Percentiles rank a stretch among this genome's conserved stretches.
These are phyloP conservation scores for Sinocyclocheilus anshuiensis DNA, from an alignment of 2,113 vertebrate species.

Conservation along the genomic window DNA sequence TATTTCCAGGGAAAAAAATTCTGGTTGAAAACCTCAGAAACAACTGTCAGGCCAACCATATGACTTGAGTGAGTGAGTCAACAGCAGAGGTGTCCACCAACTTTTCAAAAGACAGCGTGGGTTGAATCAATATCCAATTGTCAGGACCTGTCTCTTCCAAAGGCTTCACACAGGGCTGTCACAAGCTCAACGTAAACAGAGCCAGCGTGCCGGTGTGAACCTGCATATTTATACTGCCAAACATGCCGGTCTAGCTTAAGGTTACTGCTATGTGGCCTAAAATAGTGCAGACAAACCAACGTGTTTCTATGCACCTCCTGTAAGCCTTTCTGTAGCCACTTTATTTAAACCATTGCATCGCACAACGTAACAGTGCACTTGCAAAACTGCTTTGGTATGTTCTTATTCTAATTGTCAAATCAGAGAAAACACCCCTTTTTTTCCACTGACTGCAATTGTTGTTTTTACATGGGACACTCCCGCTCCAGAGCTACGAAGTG, in stretches of 20 bases:
- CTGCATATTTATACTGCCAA: constrained; percentile 73
- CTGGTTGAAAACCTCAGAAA: neutral
- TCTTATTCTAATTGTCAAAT: neutral
- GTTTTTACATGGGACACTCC: neutral
- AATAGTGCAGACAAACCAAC: constrained; percentile 66
- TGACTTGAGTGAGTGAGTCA: neutral
- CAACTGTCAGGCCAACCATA: neutral
- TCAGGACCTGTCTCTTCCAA: constrained; percentile 48
- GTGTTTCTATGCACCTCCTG: constrained; percentile 53
- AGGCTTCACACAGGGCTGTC: constrained; percentile 49
- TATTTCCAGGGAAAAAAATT: neutral
- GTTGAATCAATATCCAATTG: constrained; percentile 46
- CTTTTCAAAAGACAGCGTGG: neutral
- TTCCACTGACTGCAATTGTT: neutral
- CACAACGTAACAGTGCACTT: neutral
- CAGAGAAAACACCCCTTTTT: neutral
- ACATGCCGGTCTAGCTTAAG: constrained; percentile 64
- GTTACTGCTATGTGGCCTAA: constrained; percentile 67
- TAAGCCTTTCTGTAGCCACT: neutral
- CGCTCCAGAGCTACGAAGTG: neutral
- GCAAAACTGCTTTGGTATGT: neutral
- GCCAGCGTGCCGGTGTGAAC: constrained; percentile 57
- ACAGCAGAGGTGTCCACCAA: neutral
- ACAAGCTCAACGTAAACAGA: constrained; percentile 69
- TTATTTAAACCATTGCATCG: neutral